phyloP scores from a whole-genome alignment of 2,113 vertebrate genomes.

The Chionodraco myersi region DNA sequence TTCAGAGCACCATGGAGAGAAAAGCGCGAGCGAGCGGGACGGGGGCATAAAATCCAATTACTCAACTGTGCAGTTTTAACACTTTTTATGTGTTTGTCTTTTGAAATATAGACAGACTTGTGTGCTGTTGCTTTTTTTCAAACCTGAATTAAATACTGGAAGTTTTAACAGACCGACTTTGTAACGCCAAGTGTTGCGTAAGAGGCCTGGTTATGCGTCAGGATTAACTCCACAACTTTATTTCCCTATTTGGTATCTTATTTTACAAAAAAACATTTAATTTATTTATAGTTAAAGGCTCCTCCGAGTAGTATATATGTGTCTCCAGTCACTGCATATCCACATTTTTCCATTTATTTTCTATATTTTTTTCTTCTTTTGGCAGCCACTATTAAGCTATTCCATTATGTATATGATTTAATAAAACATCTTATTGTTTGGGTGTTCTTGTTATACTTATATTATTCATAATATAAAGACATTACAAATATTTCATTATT shows the following conservation, averaged over 20 bases:
- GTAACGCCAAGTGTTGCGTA: slow-evolving; percentile 45
- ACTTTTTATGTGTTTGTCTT: slow-evolving; percentile 76
- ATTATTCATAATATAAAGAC: background rate
- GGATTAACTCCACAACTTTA: background rate
- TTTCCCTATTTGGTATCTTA: slow-evolving; percentile 1
- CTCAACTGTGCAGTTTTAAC: slow-evolving; percentile 80
- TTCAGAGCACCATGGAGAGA: slow-evolving; percentile 79
- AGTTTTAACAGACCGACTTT: slow-evolving; percentile 40
- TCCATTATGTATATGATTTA: background rate
- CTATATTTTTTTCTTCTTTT: background rate
- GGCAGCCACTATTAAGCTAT: background rate
- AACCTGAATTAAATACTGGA: slow-evolving; percentile 53
- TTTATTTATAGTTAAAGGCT: background rate
- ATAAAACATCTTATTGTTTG: background rate
- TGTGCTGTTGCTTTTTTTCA: slow-evolving; percentile 41
- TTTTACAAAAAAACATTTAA: background rate
- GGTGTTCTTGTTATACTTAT: background rate
- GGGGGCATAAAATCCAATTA: slow-evolving; percentile 87
- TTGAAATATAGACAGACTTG: slow-evolving; percentile 68
- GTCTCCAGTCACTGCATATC: background rate
- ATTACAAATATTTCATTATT: background rate
- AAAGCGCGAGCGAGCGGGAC: slow-evolving; percentile 77
- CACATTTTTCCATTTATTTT: background rate
- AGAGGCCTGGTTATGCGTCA: slow-evolving; percentile 43
- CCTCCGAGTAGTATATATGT: background rate